phyloP scores from a whole-genome alignment of 2,113 vertebrate genomes.

The Gallinago jamesoni region DNA sequence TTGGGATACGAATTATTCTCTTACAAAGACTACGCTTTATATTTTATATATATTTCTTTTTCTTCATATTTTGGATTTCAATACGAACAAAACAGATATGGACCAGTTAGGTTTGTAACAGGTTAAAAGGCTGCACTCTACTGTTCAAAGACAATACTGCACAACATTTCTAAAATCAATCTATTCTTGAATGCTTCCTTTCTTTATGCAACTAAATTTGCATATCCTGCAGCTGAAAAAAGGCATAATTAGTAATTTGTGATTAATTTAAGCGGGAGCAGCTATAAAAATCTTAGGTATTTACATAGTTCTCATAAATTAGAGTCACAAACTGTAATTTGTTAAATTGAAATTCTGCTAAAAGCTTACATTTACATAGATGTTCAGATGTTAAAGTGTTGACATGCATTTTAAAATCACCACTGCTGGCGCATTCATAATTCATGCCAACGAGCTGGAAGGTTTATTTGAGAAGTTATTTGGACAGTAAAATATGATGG shows the following conservation, averaged over 20 bases:
- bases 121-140: slow-evolving; percentile 22
- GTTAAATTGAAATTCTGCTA: slow-evolving; percentile 72
- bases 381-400: slow-evolving; percentile 68
- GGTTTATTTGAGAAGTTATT: slow-evolving; percentile 41
- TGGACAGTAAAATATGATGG: slow-evolving; percentile 16
- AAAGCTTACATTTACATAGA: slow-evolving; percentile 74
- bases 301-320: slow-evolving; percentile 78
- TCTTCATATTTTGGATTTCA: background rate
- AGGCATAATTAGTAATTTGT: slow-evolving; percentile 75
- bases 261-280: slow-evolving; percentile 70
- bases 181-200: slow-evolving; percentile 28
- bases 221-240: slow-evolving; percentile 70
- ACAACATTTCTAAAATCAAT: background rate
- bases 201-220: slow-evolving; percentile 57
- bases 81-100: background rate
- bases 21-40: background rate
- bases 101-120: background rate
- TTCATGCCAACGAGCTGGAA: slow-evolving; percentile 39
- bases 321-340: slow-evolving; percentile 75
- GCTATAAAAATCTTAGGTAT: slow-evolving; percentile 72
- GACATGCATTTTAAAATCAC: slow-evolving; percentile 61
- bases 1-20: background rate
- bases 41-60: background rate
- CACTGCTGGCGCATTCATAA: slow-evolving; percentile 55
- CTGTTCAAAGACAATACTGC: slow-evolving; percentile 16